Conservation (phyloP, 2,888 invertebrate genomes). For the Troides aeacus region DNA sequence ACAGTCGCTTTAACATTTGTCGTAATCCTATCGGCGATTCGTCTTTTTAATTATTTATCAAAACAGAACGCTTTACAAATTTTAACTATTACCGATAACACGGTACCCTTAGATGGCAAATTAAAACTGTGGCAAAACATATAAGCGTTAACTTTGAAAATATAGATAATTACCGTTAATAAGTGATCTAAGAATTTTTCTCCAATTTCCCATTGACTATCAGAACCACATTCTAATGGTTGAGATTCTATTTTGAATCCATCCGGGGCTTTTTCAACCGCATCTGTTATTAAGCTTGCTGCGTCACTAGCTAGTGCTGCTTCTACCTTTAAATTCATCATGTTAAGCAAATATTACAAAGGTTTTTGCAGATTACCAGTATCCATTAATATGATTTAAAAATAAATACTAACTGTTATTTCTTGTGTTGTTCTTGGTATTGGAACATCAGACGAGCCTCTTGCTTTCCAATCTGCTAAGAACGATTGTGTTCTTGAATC, state of each 20-base stretch:
- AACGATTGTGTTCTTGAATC: conserved; percentile 72
- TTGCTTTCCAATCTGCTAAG: conserved; percentile 71
- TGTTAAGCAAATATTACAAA: background rate
- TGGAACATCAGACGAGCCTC: conserved; percentile 43
- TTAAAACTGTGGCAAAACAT: too few species aligned
- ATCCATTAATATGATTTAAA: background rate
- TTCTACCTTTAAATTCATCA: conserved; percentile 51
- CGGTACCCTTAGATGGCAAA: too few species aligned
- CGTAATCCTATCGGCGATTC: too few species aligned
- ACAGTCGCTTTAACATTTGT: too few species aligned
- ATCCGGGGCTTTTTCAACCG: conserved; percentile 62
- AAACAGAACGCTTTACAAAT: too few species aligned
- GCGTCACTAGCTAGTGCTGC: conserved; percentile 67
- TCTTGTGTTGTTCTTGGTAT: conserved; percentile 58
- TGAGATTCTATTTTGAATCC: conserved; percentile 59
- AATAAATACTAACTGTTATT: conserved; percentile 54
- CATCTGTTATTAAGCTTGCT: conserved; percentile 62
- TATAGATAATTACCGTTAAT: conserved; percentile 48
- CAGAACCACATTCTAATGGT: conserved; percentile 56
- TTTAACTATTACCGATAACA: too few species aligned
- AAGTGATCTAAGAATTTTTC: conserved; percentile 61
- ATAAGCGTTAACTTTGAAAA: too few species aligned
- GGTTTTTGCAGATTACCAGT: background rate
- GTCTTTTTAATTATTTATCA: too few species aligned
- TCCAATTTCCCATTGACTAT: conserved; percentile 60